These are phyloP conservation scores for Idris sp. DNA, from an alignment of 1,140 invertebrate species.

Conservation along the genomic window DNA sequence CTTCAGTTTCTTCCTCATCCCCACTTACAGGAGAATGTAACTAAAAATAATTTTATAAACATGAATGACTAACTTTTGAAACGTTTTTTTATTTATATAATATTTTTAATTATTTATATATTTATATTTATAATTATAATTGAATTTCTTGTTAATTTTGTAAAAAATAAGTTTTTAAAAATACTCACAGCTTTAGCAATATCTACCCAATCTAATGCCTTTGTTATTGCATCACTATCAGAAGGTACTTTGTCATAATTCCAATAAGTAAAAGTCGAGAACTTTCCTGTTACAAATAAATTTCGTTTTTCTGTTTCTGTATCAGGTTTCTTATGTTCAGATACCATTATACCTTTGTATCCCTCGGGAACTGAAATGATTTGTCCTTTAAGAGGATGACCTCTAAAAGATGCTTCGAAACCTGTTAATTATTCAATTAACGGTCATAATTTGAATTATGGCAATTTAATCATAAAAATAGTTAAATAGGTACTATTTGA, in stretches of 20 bases:
- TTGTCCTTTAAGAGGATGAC: constrained; percentile 83
- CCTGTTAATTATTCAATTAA: constrained; percentile 63
- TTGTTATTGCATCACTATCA: constrained; percentile 82
- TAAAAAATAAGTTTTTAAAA: no score
- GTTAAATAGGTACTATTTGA: no score
- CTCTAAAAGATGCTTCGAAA: constrained; percentile 82
- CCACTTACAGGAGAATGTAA: no score
- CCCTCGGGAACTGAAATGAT: constrained; percentile 81
- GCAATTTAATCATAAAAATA: not conserved
- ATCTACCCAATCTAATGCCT: constrained; percentile 87
- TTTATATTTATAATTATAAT: no score
- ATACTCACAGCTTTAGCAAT: constrained; percentile 85
- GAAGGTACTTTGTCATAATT: constrained; percentile 87
- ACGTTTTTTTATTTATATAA: no score
- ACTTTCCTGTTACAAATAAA: constrained; percentile 81
- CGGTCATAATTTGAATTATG: not conserved
- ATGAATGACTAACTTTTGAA: no score
- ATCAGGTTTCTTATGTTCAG: constrained; percentile 81
- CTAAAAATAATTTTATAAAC: no score
- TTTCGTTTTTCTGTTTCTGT: constrained; percentile 81
- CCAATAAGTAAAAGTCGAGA: constrained; percentile 85
- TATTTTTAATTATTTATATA: no score
- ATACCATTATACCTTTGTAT: constrained; percentile 83
- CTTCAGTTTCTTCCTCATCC: no score
- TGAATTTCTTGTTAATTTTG: no score